Evolutionary conservation across 2,888 invertebrate species (phyloP).

Genomic region (Neoascia interrupta): DNA sequence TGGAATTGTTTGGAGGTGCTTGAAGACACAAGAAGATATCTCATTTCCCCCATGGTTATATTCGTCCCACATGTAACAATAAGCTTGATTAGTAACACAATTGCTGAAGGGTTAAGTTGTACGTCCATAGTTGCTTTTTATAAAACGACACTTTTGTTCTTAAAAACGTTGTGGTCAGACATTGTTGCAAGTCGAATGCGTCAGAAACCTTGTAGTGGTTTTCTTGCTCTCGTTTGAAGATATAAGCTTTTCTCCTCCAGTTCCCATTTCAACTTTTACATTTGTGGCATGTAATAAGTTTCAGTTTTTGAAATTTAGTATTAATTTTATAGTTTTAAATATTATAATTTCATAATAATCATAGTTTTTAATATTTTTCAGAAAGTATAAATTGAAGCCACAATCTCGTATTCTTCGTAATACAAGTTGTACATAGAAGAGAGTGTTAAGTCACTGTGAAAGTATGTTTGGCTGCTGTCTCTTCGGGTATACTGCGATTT

Average conservation of each 20-base stretch:
- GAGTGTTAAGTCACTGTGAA: no score
- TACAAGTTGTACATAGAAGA: no score
- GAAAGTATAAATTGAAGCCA: no score
- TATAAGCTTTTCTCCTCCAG: background rate
- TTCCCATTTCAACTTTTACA: conserved; percentile 46
- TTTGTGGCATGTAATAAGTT: conserved; percentile 52
- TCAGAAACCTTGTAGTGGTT: conserved; percentile 1
- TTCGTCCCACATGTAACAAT: no score
- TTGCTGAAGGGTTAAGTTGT: conserved; percentile 51
- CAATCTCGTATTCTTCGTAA: no score
- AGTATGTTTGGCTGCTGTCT: no score
- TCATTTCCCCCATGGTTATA: conserved; percentile 60
- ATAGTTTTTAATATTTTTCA: conserved; percentile 47
- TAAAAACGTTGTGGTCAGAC: conserved; percentile 15
- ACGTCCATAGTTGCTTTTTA: no score
- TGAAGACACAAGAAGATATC: no score
- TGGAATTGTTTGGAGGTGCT: no score
- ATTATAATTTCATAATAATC: conserved; percentile 56
- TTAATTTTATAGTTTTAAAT: conserved; percentile 28
- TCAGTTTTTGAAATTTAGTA: conserved; percentile 53
- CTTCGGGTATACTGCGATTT: no score
- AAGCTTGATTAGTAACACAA: no score
- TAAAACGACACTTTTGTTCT: no score
- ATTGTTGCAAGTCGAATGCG: conserved; percentile 13
- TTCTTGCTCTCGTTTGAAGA: background rate